phyloP scores from a whole-genome alignment of 1,140 invertebrate species.

The Saccostrea cuccullata region DNA sequence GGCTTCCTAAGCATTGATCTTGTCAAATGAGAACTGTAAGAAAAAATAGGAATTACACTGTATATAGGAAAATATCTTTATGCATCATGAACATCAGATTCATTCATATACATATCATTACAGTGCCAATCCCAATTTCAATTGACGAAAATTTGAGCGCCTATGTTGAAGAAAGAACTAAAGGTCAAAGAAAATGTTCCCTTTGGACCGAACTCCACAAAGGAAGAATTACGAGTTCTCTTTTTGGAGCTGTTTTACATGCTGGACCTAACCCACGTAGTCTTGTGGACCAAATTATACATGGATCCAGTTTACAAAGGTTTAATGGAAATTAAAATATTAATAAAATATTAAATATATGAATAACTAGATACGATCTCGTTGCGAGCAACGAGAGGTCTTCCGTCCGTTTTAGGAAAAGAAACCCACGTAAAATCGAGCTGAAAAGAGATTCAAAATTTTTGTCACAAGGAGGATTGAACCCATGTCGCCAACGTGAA shows the following conservation, averaged over 20 bases:
- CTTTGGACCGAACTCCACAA: conserved; percentile 41
- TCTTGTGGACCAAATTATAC: conserved; percentile 11
- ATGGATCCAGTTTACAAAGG: conserved; percentile 33
- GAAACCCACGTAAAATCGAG: no score
- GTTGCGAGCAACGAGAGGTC: no score
- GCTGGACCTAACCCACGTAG: background rate
- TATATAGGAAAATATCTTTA: no score
- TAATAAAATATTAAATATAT: background rate
- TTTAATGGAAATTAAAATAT: background rate
- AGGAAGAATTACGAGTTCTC: conserved; percentile 26
- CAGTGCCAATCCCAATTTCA: background rate
- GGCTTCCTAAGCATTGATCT: background rate
- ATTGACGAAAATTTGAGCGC: background rate
- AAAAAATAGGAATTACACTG: background rate
- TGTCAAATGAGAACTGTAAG: background rate
- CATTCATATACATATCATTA: background rate
- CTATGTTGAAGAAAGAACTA: conserved; percentile 27
- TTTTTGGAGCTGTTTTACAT: background rate
- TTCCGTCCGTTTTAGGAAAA: no score
- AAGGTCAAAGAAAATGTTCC: conserved; percentile 12
- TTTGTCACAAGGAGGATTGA: no score
- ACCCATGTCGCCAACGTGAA: no score
- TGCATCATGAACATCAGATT: background rate
- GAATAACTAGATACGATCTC: no score
- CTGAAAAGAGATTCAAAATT: no score